phyloP scores from a whole-genome alignment of 2,113 vertebrate species.

The Indri indri region DNA sequence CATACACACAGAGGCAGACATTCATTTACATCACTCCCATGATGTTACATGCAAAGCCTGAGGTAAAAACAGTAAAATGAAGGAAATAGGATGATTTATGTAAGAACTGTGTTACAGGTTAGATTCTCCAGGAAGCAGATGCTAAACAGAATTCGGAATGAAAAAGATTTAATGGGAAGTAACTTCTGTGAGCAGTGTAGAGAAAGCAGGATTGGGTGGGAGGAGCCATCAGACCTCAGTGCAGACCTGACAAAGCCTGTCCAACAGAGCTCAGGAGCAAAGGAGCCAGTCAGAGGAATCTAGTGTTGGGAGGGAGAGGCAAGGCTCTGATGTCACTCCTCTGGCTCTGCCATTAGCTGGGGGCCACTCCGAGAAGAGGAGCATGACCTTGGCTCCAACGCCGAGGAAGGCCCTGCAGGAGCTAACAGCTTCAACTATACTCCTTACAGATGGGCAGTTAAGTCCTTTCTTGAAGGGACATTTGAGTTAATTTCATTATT shows the following conservation, averaged over 20 bases:
- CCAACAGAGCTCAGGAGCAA: not conserved
- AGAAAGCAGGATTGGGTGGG: not conserved
- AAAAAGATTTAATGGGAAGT: not conserved
- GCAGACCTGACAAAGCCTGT: not conserved
- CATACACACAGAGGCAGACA: not conserved
- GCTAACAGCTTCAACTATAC: not conserved
- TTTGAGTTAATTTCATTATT: not conserved
- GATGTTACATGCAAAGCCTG: not conserved
- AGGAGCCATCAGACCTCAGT: not conserved
- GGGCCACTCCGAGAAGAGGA: not conserved
- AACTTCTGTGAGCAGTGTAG: not conserved
- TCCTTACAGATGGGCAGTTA: not conserved
- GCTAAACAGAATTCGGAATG: not conserved
- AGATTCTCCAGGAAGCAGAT: not conserved
- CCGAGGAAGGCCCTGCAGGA: not conserved
- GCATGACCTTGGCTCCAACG: not conserved
- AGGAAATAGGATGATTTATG: not conserved
- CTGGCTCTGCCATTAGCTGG: not conserved
- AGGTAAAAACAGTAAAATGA: constrained; percentile 1
- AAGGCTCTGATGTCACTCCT: not conserved
- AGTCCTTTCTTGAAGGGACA: not conserved
- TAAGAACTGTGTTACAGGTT: not conserved
- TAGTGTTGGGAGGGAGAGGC: not conserved
- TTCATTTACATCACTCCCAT: not conserved
- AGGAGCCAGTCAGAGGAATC: not conserved